Evolutionary conservation across 2,888 invertebrate species (phyloP).

Genomic region (Parascotia fuliginaria): DNA sequence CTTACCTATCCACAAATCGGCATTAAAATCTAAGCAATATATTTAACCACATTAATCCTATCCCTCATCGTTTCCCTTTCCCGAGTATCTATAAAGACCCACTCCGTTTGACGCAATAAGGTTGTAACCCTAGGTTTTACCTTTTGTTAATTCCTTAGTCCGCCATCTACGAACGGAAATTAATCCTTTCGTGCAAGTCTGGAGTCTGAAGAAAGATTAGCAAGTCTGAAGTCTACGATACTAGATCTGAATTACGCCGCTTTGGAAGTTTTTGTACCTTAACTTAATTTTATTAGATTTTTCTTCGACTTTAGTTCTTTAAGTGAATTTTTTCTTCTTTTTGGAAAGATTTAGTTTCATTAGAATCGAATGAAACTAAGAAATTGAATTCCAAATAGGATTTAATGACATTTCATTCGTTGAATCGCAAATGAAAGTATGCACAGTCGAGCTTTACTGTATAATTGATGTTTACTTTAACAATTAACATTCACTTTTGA

Average conservation of each 20-base stretch:
- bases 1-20: background rate
- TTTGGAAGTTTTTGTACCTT: background rate
- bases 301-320: background rate
- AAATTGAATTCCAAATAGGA: too few species aligned
- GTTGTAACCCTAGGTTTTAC: constrained; percentile 8
- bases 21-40: constrained; percentile 3
- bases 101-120: constrained; percentile 9
- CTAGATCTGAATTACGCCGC: constrained; percentile 28
- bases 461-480: too few species aligned
- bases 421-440: too few species aligned
- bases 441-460: too few species aligned
- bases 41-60: constrained; percentile 4
- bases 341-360: too few species aligned
- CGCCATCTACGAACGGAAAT: constrained; percentile 35
- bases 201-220: constrained; percentile 26
- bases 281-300: background rate
- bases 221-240: constrained; percentile 21
- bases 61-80: constrained; percentile 3
- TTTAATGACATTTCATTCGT: too few species aligned
- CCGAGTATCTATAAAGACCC: constrained; percentile 8
- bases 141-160: constrained; percentile 27
- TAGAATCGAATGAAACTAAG: too few species aligned
- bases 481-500: too few species aligned
- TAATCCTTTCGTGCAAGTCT: constrained; percentile 19
- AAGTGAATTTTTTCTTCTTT: too few species aligned